Evolutionary conservation across 2,888 invertebrate species (phyloP).

Genomic region (Glomeris marginata): DNA sequence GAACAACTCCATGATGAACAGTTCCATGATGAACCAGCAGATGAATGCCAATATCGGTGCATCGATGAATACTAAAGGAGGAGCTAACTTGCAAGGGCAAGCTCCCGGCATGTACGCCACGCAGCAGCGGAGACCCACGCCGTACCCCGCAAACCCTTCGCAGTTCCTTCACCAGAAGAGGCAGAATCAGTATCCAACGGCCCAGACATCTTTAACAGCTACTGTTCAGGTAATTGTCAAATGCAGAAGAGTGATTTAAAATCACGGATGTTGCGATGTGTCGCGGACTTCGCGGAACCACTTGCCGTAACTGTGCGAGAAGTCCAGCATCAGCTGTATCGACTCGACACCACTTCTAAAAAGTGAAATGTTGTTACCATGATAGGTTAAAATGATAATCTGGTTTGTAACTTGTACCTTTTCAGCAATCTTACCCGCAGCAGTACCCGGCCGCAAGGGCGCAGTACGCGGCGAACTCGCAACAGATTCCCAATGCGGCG

Average conservation of each 20-base stretch:
- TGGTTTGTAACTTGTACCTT: not conserved
- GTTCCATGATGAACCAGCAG: constrained; percentile 15
- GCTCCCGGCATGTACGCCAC: constrained; percentile 26
- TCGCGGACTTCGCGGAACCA: too few species aligned
- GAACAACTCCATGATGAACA: constrained; percentile 18
- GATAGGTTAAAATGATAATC: not conserved
- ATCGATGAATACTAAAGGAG: constrained; percentile 19
- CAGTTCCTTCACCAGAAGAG: constrained; percentile 30
- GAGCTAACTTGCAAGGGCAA: constrained; percentile 13
- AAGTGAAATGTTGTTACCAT: not conserved
- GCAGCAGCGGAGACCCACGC: constrained; percentile 64
- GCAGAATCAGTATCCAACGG: constrained; percentile 18
- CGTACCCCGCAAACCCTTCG: constrained; percentile 57
- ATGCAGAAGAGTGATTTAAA: too few species aligned
- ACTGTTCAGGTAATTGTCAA: constrained; percentile 20
- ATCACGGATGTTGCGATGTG: too few species aligned
- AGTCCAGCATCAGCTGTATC: too few species aligned
- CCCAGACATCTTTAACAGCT: constrained; percentile 19
- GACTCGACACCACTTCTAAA: too few species aligned
- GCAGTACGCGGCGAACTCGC: constrained; percentile 12
- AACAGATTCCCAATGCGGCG: constrained; percentile 15
- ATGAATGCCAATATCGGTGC: constrained; percentile 16
- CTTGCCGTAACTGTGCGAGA: too few species aligned
- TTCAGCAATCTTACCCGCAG: constrained; percentile 13
- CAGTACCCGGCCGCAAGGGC: constrained; percentile 15